These are phyloP conservation scores for Drosophila sulfurigaster DNA, from an alignment of 1,140 invertebrate genomes.

Conservation along the genomic window DNA sequence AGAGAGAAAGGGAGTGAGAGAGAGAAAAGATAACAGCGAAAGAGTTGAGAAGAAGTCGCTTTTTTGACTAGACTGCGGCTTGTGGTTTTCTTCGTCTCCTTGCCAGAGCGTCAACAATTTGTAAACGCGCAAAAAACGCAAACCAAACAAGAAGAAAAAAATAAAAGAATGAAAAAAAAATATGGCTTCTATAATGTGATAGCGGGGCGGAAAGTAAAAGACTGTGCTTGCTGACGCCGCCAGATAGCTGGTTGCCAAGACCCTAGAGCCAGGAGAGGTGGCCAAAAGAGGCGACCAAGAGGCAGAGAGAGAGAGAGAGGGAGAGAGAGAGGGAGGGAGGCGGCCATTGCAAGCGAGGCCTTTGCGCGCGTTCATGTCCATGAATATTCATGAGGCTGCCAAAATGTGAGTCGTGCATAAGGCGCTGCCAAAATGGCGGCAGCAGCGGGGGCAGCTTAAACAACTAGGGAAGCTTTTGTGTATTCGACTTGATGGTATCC, in stretches of 20 bases:
- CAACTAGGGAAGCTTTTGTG: no score
- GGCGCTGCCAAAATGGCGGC: conserved; percentile 26
- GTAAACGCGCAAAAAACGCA: conserved; percentile 20
- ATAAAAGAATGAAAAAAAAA: conserved; percentile 17
- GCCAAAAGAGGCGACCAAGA: no score
- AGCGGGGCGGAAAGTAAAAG: background rate
- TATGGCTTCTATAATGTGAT: conserved; percentile 47
- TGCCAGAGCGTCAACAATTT: conserved; percentile 27
- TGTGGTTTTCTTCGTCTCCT: background rate
- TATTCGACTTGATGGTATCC: no score
- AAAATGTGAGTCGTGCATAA: conserved; percentile 61
- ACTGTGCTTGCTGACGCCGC: conserved; percentile 49
- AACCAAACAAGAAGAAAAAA: background rate
- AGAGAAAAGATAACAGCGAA: no score
- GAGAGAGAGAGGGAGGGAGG: no score
- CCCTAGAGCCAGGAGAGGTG: background rate
- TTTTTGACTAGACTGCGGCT: background rate
- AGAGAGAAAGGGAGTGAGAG: no score
- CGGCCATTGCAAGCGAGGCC: conserved; percentile 14
- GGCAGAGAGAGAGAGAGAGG: no score
- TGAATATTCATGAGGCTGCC: conserved; percentile 80
- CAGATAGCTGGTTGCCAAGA: conserved; percentile 55
- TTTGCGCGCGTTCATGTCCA: conserved; percentile 70
- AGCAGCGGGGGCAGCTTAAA: conserved; percentile 20
- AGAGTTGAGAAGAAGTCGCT: background rate